Base-by-base conservation (phyloP, 2,113 vertebrate species). In the Periophthalmus modestus region DNA sequence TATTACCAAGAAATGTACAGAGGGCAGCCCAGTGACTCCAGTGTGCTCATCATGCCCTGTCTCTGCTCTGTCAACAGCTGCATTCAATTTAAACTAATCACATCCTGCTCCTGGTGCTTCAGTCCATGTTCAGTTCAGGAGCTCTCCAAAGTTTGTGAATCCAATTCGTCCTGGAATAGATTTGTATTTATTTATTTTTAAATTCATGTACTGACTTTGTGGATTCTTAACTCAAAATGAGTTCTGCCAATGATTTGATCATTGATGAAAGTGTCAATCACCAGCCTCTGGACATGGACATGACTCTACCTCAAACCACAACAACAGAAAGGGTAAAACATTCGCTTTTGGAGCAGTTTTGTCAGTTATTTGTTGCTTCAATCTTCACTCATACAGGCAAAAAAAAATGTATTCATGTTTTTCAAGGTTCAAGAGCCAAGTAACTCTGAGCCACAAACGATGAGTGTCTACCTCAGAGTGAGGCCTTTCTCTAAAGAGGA, bases 401-500 rank as follows among this genome's bases (percentile, higher is more conserved):
- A 55, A 18, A 52, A 55, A 7, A 21, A 9, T 55, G n/a, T 10
- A 21, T 55, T n/a, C 7, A 28, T 15, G 3, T 59, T 16, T 59
- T 59, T 28, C 23, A 28, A 94, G 93, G 77, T 66, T 77, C 79
- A 93, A 16, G 23, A 73, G 4, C 24, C 55, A 0, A 65, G 71
- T 5, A 68, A 33, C n/a, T 33, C 82, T 12, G 92, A 92, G 43
- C 89, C 84, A 72, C 94, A 93, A 69, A 85, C 82, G 50, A 87
- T 97, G 87, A 94, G 91, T 43, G 96, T 97, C 23, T 97, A 94
- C 75, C 88, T 97, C 78, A 77, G 95, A 87, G 88, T 97, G 36
- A 82, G 95, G 0, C 96, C 96, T 0, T 96, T 96, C 75, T 95
- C 94, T 39, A 59, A 92, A 68, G 87, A 93, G 61, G 95, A 97